phyloP scores from a whole-genome alignment of 2,113 vertebrate genomes.

The Bombycilla garrulus region DNA sequence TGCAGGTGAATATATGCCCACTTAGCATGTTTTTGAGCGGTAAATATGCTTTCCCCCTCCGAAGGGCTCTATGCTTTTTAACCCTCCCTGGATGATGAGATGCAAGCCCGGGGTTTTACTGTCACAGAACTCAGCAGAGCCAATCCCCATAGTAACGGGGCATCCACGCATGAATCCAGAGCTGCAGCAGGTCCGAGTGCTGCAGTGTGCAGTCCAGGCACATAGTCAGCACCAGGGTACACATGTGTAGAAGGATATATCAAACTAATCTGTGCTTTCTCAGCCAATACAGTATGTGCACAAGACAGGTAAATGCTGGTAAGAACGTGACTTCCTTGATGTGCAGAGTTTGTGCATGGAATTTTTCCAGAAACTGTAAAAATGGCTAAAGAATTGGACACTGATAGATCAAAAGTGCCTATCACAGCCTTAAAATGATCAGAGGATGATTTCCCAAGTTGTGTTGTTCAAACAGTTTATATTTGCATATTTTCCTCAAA shows the following conservation, averaged over 20 bases:
- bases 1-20: slow-evolving; percentile 17
- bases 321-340: rapidly evolving
- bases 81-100: background rate
- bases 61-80: slow-evolving; percentile 24
- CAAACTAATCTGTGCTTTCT: background rate
- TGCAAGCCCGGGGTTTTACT: background rate
- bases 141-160: slow-evolving; percentile 33
- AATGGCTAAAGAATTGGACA: background rate
- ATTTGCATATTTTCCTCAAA: background rate
- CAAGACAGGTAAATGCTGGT: background rate
- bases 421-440: background rate
- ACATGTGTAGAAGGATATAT: background rate
- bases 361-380: background rate
- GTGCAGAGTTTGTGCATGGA: rapidly evolving
- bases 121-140: background rate
- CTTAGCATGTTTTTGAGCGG: background rate
- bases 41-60: background rate
- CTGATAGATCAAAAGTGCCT: background rate
- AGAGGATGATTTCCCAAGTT: slow-evolving; percentile 3
- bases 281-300: background rate
- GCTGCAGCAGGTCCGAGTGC: background rate
- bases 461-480: background rate
- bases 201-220: background rate
- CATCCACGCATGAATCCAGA: background rate
- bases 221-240: background rate